Evolutionary conservation across 2,113 vertebrate species (phyloP).

Genomic region (Tricholaema leucomelas): DNA sequence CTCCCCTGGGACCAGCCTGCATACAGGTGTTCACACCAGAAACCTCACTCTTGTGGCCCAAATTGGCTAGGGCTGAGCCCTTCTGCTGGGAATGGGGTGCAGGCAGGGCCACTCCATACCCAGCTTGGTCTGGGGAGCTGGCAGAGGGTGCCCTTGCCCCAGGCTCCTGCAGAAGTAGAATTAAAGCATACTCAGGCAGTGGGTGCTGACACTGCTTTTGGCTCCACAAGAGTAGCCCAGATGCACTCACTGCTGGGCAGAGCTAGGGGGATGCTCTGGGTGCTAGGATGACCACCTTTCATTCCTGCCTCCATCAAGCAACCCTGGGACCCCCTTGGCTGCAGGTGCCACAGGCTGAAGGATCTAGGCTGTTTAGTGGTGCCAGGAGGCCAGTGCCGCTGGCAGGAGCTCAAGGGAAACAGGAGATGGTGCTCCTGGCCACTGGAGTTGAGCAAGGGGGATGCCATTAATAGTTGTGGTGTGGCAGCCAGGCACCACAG

Average conservation of each 20-base stretch:
- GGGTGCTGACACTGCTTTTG: not conserved
- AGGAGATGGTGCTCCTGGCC: not conserved
- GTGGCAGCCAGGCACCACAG: not conserved
- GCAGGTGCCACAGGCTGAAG: fast-evolving
- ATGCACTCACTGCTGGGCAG: not conserved
- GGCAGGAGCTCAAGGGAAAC: not conserved
- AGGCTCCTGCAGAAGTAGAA: not conserved
- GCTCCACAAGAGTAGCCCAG: not conserved
- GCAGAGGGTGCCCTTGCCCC: not conserved
- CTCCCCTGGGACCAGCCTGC: not conserved
- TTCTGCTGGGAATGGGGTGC: not conserved
- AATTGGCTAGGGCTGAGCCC: not conserved
- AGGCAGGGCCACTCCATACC: not conserved
- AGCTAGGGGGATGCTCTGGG: not conserved
- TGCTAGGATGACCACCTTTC: not conserved
- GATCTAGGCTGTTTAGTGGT: not conserved
- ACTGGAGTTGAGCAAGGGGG: not conserved
- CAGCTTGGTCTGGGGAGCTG: not conserved
- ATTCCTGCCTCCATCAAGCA: too few species aligned
- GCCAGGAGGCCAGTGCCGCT: not conserved
- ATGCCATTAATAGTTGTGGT: conserved; percentile 54
- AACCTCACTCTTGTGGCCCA: fast-evolving
- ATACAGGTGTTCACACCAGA: not conserved
- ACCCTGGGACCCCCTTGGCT: fast-evolving
- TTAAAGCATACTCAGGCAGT: fast-evolving